These are phyloP conservation scores for Pygocentrus nattereri DNA, from an alignment of 2,797 vertebrate species.

Conservation along the genomic window DNA sequence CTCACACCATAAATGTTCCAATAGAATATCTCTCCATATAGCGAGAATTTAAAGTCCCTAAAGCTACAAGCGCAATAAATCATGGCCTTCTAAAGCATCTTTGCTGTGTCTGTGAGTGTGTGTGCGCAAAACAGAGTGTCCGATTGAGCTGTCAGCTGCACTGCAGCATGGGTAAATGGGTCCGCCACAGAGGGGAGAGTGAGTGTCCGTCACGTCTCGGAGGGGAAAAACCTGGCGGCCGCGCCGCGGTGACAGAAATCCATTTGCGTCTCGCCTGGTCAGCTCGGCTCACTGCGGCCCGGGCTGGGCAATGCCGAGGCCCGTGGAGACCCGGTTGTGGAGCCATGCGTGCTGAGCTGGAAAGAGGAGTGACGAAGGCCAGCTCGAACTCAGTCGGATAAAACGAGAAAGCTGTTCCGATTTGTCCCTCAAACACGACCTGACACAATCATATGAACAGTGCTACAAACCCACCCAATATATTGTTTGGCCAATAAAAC, in stretches of 20 bases:
- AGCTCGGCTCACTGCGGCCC: slow-evolving; percentile 49
- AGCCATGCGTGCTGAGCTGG: slow-evolving; percentile 17
- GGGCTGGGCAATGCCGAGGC: not conserved
- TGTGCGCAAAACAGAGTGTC: slow-evolving; percentile 49
- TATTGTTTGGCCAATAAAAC: not conserved
- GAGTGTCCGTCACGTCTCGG: slow-evolving; percentile 51
- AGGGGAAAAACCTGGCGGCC: slow-evolving; percentile 58
- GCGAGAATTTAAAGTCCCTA: slow-evolving; percentile 38
- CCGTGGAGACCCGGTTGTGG: slow-evolving; percentile 11
- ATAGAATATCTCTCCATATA: slow-evolving; percentile 35
- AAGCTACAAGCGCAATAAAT: slow-evolving; percentile 66
- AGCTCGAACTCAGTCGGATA: not conserved
- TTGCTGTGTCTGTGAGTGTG: slow-evolving; percentile 53
- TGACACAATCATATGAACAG: slow-evolving; percentile 19
- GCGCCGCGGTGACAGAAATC: slow-evolving; percentile 66
- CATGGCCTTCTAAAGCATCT: slow-evolving; percentile 63
- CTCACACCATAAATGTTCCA: slow-evolving; percentile 13
- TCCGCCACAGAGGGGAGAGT: slow-evolving; percentile 41
- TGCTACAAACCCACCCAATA: not conserved
- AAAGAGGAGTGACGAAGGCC: not conserved
- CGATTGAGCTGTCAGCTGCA: slow-evolving; percentile 77
- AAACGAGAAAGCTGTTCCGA: not conserved
- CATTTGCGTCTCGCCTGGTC: slow-evolving; percentile 64
- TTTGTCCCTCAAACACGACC: slow-evolving; percentile 7
- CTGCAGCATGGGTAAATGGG: slow-evolving; percentile 73